These are phyloP conservation scores for Centropyge bicolor DNA, from an alignment of 2,797 vertebrate species.

Conservation along the genomic window DNA sequence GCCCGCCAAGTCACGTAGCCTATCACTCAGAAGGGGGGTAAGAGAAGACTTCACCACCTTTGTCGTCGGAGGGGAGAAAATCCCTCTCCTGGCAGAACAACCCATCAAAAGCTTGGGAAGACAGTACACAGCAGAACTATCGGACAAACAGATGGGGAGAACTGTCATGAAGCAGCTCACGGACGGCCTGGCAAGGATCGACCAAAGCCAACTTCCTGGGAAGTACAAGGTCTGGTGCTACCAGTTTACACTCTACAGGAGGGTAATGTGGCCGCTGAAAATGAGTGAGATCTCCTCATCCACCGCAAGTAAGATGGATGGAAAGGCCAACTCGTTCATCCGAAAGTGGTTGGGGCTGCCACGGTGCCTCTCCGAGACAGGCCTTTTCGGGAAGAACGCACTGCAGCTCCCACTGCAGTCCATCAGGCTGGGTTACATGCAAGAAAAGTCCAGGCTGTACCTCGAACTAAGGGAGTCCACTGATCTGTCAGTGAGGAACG, in stretches of 20 bases:
- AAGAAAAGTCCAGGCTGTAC: too few relatives aligned
- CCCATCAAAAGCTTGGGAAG: not conserved
- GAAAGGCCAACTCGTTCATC: not conserved
- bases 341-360: not conserved
- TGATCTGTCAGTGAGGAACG: too few relatives aligned
- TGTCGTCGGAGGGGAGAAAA: not conserved
- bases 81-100: not conserved
- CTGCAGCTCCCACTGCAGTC: not conserved
- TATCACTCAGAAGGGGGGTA: not conserved
- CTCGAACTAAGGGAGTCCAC: too few relatives aligned
- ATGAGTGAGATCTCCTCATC: not conserved
- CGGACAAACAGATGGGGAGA: not conserved
- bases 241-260: not conserved
- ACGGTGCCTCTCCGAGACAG: not conserved
- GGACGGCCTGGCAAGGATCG: not conserved
- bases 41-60: not conserved
- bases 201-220: not conserved
- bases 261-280: not conserved
- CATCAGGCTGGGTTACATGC: not conserved
- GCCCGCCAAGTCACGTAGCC: not conserved
- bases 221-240: not conserved
- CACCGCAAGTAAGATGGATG: not conserved
- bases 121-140: not conserved
- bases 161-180: not conserved
- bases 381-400: not conserved